Conservation (phyloP, 2,888 invertebrate species). For the Trachelus troglodyta region DNA sequence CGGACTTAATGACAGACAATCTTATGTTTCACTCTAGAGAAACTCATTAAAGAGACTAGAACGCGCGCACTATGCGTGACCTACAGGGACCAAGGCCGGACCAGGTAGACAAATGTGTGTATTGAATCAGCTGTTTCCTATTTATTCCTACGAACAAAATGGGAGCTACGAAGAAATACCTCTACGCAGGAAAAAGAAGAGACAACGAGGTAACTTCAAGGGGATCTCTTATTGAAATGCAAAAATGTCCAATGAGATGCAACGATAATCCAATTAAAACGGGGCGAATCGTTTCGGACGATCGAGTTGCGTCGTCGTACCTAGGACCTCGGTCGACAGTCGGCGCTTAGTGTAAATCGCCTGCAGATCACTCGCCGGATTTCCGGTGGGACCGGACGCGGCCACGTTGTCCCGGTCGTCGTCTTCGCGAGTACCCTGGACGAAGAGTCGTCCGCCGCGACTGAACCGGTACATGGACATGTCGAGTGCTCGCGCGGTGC, state of each 20-base stretch:
- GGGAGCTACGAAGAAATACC: neutral
- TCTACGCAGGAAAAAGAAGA: neutral
- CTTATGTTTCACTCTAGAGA: neutral
- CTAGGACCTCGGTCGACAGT: constrained; percentile 85
- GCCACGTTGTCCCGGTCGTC: constrained; percentile 70
- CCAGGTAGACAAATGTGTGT: neutral
- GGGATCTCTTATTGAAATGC: neutral
- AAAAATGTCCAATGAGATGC: neutral
- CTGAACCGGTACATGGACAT: constrained; percentile 86
- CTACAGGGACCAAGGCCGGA: neutral
- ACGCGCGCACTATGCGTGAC: neutral
- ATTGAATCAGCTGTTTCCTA: constrained; percentile 27
- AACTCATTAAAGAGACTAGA: neutral
- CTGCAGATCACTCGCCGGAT: constrained; percentile 71
- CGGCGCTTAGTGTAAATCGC: constrained; percentile 85
- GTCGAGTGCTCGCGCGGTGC: constrained; percentile 35
- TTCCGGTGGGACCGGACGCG: constrained; percentile 43
- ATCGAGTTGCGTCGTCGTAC: constrained; percentile 55
- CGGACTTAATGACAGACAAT: neutral
- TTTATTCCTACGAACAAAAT: neutral
- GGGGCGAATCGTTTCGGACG: constrained; percentile 38
- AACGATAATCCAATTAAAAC: neutral
- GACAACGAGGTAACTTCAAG: neutral
- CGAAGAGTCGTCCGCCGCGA: constrained; percentile 80
- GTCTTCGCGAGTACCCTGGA: constrained; percentile 78